Base-by-base conservation (phyloP, 2,888 invertebrate genomes). In the Trilocha varians region DNA sequence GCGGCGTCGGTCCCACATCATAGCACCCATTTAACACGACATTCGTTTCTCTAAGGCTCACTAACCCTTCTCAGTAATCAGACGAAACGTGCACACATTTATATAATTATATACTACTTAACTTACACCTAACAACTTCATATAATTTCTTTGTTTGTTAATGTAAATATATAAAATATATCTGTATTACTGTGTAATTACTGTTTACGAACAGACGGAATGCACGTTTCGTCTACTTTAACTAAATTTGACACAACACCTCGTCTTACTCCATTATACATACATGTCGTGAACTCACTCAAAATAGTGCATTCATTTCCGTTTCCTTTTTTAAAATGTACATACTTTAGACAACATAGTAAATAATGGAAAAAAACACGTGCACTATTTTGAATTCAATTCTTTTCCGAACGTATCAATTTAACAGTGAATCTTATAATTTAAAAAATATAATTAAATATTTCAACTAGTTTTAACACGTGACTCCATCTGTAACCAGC, bases 11-110 rank as follows among this genome's bases (percentile, higher is more conserved):
- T 70, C 72, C 73, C 72, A 57, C 65, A 46, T 46, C 66, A 62
- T 79, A 79, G 78, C 79, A 78, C 79, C 78, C 72, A 64, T 71
- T 50, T 49, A 58, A 59, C 66, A 57, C 48, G 51, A 54, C 67
- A 50, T 51, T 53, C 53, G 53, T 53, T 51, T 60, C 50, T 52
- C 49, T 66, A 68, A 70, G 72, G 71, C 68, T 63, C 58, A 47
- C 63, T 59, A 55, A 70, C 69, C 68, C 70, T 70, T 55, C 59
- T 59, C 57, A 61, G 57, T 58, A 56, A 47, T 47, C 43, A 47
- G 49, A 48, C 62, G 55, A 54, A 63, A 49, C 59, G 64, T 55
- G 62, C 58, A 59, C 62, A 62, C 46, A 39, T 39, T 38, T 39
- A 38, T 44, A 43, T 42, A 41, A 38, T 43, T 43, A 42, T 46